Base-by-base conservation (phyloP, 2,888 invertebrate species). In the Alcis repandata region DNA sequence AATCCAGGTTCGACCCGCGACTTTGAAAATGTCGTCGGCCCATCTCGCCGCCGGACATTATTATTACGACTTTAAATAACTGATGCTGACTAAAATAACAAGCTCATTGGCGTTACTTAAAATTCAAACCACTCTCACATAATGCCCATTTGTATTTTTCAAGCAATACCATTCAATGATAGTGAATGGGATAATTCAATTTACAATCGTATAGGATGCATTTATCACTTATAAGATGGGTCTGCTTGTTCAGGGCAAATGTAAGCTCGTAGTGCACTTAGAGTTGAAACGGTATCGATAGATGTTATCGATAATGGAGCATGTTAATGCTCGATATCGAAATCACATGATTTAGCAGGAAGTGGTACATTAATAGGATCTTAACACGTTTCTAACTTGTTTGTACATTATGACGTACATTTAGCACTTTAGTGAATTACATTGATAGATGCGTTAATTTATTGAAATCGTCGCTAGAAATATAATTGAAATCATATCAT, bases 191-290 rank as follows among this genome's bases (percentile, higher is more conserved):
- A 84, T 86, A 84, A 78, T 79, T 76, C 81, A 80, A 84, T 85
- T 86, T 84, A 84, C 82, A 82, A 80, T 84, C 78, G 82, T 82
- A 83, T 83, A 80, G 78, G 79, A 78, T 76, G 75, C 83, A 85
- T 88, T 85, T 86, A 85, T 85, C 84, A 79, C 68, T 62, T 56
- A 59, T 57, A 51, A 64, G 66, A 68, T 70, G 68, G 70, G 68
- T 70, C 61, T 66, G 73, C 60, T 72, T 72, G 72, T 68, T 60
- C 63, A 70, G 62, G 68, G 69, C 73, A 71, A 71, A 74, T 69
- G 67, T 68, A 68, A 69, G 48, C 62, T 48, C 67, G 70, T 69
- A 63, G 53, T 57, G 46, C 60, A 38, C 19, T 17, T 67, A 71
- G 73, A 46, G 67, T 59, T 59, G 68, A 41, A 40, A 38, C 60